Conservation (phyloP, 2,888 invertebrate genomes). For the Callinectes sapidus region DNA sequence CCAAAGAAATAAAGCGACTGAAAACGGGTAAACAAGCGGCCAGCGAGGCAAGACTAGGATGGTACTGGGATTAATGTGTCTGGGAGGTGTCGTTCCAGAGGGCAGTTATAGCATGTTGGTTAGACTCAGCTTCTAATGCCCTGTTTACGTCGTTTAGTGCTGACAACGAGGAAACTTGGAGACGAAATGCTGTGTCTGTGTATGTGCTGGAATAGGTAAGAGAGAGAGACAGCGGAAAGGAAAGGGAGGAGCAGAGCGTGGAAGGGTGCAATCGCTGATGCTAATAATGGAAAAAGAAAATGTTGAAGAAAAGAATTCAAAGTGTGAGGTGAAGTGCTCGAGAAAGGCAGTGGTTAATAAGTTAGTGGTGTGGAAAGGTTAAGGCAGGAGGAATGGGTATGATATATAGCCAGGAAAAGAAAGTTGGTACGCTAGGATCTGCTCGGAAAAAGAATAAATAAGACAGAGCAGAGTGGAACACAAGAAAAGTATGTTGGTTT, state of each 20-base stretch:
- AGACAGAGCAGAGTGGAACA: neutral
- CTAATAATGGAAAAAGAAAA: neutral
- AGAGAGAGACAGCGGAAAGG: neutral
- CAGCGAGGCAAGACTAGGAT: neutral
- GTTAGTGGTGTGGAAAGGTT: neutral
- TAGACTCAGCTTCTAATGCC: neutral
- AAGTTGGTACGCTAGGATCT: neutral
- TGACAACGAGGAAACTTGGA: slow-evolving; percentile 17
- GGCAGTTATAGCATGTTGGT: neutral
- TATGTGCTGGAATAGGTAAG: neutral
- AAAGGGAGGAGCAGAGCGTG: neutral
- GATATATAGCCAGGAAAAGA: neutral
- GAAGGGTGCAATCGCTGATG: neutral
- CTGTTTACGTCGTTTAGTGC: slow-evolving; percentile 8
- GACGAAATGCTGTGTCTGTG: neutral
- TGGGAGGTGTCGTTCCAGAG: neutral
- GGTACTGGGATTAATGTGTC: neutral
- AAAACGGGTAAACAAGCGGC: neutral
- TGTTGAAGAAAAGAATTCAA: neutral
- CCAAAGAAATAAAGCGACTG: neutral
- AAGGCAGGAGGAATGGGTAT: neutral
- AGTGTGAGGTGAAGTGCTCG: neutral
- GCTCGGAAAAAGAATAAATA: neutral
- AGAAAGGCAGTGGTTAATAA: neutral
- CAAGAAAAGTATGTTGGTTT: neutral